Conservation (phyloP, 2,797 vertebrate genomes). For the Spizella passerina region DNA sequence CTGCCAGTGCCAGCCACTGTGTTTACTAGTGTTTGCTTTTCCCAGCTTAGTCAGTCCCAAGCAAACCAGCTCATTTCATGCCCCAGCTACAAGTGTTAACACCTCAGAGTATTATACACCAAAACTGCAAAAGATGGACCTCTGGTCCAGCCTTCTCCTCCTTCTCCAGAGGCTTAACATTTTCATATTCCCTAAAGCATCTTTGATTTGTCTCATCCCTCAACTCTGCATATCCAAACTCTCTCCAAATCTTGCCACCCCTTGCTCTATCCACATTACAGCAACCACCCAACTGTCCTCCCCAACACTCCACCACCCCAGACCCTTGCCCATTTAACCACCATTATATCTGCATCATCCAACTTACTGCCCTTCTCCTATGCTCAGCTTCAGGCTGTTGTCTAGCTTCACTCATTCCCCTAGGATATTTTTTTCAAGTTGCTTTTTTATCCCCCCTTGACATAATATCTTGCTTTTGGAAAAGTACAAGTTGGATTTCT, state of each 20-base stretch:
- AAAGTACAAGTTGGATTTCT: not conserved
- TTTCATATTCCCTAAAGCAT: not conserved
- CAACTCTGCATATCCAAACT: not conserved
- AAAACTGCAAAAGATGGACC: not conserved
- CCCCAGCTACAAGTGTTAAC: not conserved
- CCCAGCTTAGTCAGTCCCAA: not conserved
- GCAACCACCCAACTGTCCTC: not conserved
- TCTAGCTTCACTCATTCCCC: not conserved
- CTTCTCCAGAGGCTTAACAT: not conserved
- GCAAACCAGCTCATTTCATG: not conserved
- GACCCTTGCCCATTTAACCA: not conserved
- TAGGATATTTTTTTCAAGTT: not conserved
- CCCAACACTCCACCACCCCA: not conserved
- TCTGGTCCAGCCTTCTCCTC: not conserved
- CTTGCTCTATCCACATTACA: not conserved
- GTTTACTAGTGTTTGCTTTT: not conserved
- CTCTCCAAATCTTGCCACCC: not conserved
- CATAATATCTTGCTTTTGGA: not conserved
- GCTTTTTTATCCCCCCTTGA: not conserved
- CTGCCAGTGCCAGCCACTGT: not conserved
- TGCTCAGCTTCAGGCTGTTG: not conserved
- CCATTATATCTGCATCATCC: not conserved
- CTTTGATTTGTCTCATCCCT: not conserved
- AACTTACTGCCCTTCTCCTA: not conserved
- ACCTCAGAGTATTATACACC: not conserved